Evolutionary conservation across 2,113 vertebrate genomes (phyloP).

Genomic region (Callipepla squamata): DNA sequence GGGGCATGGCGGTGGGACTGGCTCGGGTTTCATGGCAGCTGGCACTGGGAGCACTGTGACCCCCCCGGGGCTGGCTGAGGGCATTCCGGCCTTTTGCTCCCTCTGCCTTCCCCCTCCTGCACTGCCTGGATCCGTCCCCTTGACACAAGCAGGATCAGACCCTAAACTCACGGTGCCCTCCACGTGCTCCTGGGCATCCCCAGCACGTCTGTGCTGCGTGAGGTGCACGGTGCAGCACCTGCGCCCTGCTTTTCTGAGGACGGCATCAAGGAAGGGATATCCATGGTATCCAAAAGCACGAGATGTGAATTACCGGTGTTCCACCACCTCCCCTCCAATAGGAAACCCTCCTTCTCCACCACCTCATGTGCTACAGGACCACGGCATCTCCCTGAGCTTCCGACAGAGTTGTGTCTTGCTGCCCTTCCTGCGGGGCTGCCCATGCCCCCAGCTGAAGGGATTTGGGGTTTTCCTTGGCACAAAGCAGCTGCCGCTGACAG

Average conservation of each 20-base stretch:
- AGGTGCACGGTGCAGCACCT: background rate
- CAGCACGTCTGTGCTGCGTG: background rate
- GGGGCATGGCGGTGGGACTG: slow-evolving; percentile 46
- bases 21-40: slow-evolving; percentile 66
- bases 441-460: background rate
- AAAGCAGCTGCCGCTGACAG: background rate
- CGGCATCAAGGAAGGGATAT: background rate
- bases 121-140: background rate
- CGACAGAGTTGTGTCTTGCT: too few relatives aligned
- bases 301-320: background rate
- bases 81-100: background rate
- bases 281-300: background rate
- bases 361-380: accelerated
- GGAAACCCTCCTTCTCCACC: background rate
- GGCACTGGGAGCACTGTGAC: background rate
- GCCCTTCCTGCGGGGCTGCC: background rate
- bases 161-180: background rate
- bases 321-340: background rate
- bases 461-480: background rate
- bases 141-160: background rate
- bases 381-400: background rate
- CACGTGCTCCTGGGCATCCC: background rate
- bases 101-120: background rate
- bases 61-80: background rate
- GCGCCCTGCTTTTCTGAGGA: background rate